Conservation (phyloP, 92 coral and sea anemone species). For the Palythoa heliodiscus region DNA sequence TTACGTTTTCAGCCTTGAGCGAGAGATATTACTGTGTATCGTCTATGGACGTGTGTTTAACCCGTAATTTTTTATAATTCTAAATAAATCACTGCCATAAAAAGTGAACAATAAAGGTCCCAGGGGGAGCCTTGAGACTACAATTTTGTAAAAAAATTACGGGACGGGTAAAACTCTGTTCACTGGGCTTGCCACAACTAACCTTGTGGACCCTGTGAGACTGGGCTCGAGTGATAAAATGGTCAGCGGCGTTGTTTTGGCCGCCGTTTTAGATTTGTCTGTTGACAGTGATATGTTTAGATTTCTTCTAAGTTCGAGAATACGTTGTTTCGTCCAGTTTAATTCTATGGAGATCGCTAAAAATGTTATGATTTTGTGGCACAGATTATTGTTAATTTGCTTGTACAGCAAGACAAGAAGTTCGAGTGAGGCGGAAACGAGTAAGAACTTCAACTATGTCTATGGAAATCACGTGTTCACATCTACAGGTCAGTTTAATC, state of each 20-base stretch:
- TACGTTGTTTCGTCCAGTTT: no score
- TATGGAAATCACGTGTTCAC: no score
- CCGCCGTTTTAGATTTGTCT: neutral
- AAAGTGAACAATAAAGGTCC: no score
- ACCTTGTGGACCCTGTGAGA: neutral
- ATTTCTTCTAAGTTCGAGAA: neutral
- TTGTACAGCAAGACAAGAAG: neutral
- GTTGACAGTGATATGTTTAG: neutral
- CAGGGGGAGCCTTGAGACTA: no score
- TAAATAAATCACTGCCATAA: no score
- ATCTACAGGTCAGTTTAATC: neutral
- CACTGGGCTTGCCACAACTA: no score
- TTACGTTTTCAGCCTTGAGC: no score
- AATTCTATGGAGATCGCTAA: neutral
- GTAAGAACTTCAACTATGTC: neutral
- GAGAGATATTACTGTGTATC: no score
- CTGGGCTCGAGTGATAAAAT: neutral
- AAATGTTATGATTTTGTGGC: neutral
- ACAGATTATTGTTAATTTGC: neutral
- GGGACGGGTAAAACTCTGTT: no score
- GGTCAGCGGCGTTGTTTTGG: neutral
- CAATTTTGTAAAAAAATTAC: no score
- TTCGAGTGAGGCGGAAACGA: neutral
- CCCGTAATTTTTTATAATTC: no score
- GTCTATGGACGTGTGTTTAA: no score